phyloP scores from a whole-genome alignment of 2,113 vertebrate genomes.

The Tautogolabrus adspersus region DNA sequence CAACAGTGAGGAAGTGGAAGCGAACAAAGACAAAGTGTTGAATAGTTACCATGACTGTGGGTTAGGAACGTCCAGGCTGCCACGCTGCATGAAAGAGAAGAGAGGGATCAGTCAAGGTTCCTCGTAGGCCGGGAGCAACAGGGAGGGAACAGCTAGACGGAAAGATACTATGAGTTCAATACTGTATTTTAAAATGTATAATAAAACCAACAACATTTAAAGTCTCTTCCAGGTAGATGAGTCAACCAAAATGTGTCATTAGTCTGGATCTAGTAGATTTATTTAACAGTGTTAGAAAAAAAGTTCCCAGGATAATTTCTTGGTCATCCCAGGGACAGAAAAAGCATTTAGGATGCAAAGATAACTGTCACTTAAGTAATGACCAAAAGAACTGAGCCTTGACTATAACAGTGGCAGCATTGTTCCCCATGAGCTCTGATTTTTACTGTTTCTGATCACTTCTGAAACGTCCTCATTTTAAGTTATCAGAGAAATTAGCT shows the following conservation, averaged over 20 bases:
- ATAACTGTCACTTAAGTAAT: no score
- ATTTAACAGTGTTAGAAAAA: no score
- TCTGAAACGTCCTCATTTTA: no score
- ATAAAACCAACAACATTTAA: neutral
- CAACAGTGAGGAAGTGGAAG: slow-evolving; percentile 67
- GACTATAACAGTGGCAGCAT: no score
- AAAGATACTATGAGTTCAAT: neutral
- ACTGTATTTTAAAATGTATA: slow-evolving; percentile 9
- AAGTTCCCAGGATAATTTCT: no score
- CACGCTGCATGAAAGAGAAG: slow-evolving; percentile 50
- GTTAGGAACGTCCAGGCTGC: slow-evolving; percentile 75
- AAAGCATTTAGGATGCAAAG: no score
- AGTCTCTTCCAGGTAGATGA: neutral
- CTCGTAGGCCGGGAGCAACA: slow-evolving; percentile 13
- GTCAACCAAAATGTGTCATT: neutral
- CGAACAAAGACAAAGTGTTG: slow-evolving; percentile 75
- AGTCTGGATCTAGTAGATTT: neutral
- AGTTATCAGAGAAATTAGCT: no score
- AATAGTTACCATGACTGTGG: slow-evolving; percentile 84
- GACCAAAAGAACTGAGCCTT: no score
- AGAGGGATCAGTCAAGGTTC: slow-evolving; percentile 50
- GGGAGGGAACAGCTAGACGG: neutral
- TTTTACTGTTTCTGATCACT: no score
- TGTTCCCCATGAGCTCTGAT: no score
- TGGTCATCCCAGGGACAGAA: no score